Evolutionary conservation across 2,888 invertebrate genomes (phyloP).

Genomic region (Drosophila suboccidentalis): DNA sequence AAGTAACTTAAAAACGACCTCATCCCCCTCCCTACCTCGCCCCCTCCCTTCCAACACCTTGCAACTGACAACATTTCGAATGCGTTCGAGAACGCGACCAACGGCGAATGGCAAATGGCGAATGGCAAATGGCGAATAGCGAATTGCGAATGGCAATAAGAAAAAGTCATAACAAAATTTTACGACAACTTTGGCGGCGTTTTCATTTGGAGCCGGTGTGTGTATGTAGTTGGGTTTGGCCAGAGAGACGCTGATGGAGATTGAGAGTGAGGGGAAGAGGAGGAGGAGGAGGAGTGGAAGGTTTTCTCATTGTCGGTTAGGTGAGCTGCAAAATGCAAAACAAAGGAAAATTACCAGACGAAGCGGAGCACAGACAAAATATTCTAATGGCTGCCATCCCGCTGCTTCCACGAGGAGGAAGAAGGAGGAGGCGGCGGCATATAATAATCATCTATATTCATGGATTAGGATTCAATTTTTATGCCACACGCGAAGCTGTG

Average conservation of each 20-base stretch:
- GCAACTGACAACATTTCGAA: conserved; percentile 60
- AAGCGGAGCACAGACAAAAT: conserved; percentile 51
- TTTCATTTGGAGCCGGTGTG: conserved; percentile 62
- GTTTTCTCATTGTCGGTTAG: conserved; percentile 42
- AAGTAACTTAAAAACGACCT: conserved; percentile 68
- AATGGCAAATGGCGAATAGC: conserved; percentile 34
- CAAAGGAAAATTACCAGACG: conserved; percentile 71
- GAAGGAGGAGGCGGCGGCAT: conserved; percentile 56
- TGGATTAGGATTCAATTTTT: conserved; percentile 86
- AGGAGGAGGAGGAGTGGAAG: conserved; percentile 20
- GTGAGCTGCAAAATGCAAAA: conserved; percentile 74
- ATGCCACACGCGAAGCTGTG: conserved; percentile 72
- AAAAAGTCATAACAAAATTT: conserved; percentile 83
- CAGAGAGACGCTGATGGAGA: not conserved
- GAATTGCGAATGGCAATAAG: conserved; percentile 71
- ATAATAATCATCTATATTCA: conserved; percentile 86
- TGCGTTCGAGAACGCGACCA: conserved; percentile 58
- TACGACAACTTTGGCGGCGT: conserved; percentile 81
- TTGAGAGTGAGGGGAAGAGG: not conserved
- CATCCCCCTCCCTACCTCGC: conserved; percentile 22
- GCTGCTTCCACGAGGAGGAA: conserved; percentile 48
- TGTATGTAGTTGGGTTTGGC: conserved; percentile 42
- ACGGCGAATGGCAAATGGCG: conserved; percentile 14
- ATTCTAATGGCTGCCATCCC: conserved; percentile 79
- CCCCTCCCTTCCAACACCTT: not conserved